phyloP scores from a whole-genome alignment of 2,888 invertebrate genomes.

The Lithosia quadra region DNA sequence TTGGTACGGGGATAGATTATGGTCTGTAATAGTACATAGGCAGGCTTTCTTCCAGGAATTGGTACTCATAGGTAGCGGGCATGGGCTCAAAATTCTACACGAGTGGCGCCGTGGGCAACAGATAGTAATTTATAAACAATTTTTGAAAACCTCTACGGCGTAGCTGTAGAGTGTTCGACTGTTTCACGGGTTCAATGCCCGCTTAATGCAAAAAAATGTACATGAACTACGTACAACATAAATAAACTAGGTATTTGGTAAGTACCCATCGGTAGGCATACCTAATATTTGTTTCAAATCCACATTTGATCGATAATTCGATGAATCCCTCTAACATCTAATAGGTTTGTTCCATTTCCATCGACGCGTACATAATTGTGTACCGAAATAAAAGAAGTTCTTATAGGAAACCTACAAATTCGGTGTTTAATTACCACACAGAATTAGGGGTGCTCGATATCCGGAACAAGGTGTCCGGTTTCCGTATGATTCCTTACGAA shows the following conservation, averaged over 20 bases:
- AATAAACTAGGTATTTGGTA: too few relatives aligned
- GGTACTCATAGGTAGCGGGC: too few relatives aligned
- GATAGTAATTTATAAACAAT: too few relatives aligned
- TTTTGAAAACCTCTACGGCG: neutral
- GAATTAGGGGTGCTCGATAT: constrained; percentile 49
- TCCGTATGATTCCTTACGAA: constrained; percentile 29
- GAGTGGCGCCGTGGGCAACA: too few relatives aligned
- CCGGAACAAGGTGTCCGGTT: constrained; percentile 43
- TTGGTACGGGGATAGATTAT: too few relatives aligned
- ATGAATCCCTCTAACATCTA: constrained; percentile 15
- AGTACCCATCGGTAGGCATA: neutral
- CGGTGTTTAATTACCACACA: constrained; percentile 48
- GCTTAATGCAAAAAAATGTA: neutral
- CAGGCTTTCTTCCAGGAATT: too few relatives aligned
- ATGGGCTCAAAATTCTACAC: too few relatives aligned
- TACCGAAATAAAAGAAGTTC: constrained; percentile 25
- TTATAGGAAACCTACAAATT: constrained; percentile 47
- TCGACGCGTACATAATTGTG: constrained; percentile 21
- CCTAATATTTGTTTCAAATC: neutral
- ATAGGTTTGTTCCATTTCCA: constrained; percentile 13
- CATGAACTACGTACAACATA: neutral
- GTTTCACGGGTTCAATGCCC: neutral
- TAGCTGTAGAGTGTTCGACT: neutral
- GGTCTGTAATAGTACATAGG: too few relatives aligned
- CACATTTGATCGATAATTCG: neutral